Evolutionary conservation across 2,888 invertebrate species (phyloP).

Genomic region (Stratiomys singularior): DNA sequence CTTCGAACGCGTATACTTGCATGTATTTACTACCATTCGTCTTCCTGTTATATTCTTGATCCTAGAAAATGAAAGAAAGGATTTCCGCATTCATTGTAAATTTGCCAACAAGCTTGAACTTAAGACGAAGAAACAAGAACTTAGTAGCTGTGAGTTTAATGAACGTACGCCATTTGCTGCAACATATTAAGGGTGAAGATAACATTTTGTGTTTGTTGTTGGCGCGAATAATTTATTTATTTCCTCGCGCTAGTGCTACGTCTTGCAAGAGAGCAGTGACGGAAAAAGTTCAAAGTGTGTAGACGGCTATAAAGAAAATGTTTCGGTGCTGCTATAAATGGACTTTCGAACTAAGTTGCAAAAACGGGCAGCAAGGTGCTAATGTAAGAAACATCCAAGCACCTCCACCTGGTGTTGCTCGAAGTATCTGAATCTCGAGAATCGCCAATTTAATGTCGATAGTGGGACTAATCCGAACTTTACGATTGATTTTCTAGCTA

Average conservation of each 20-base stretch:
- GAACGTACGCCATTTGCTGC: slow-evolving; percentile 38
- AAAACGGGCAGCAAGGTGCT: not conserved
- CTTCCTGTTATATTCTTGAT: slow-evolving; percentile 40
- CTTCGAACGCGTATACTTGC: not conserved
- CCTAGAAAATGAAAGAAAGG: slow-evolving; percentile 40
- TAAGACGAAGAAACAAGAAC: slow-evolving; percentile 1
- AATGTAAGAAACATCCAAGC: too few species aligned
- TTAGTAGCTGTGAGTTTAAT: slow-evolving; percentile 27
- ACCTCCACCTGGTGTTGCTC: too few species aligned
- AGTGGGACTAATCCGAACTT: not conserved
- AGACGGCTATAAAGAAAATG: not conserved
- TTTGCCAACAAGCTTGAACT: slow-evolving; percentile 42
- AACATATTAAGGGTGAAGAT: slow-evolving; percentile 25
- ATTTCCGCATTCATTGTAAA: slow-evolving; percentile 44
- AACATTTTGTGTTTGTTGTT: not conserved
- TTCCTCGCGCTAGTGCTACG: slow-evolving; percentile 19
- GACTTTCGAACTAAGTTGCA: not conserved
- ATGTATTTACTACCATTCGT: slow-evolving; percentile 14
- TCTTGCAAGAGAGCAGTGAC: not conserved
- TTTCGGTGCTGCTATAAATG: not conserved
- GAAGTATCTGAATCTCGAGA: too few species aligned
- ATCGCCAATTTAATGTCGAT: not conserved
- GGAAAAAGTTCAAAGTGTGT: not conserved
- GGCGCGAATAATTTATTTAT: slow-evolving; percentile 27
- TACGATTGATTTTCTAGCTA: not conserved